phyloP scores from a whole-genome alignment of 2,888 invertebrate genomes.

The Lycaena phlaeas region DNA sequence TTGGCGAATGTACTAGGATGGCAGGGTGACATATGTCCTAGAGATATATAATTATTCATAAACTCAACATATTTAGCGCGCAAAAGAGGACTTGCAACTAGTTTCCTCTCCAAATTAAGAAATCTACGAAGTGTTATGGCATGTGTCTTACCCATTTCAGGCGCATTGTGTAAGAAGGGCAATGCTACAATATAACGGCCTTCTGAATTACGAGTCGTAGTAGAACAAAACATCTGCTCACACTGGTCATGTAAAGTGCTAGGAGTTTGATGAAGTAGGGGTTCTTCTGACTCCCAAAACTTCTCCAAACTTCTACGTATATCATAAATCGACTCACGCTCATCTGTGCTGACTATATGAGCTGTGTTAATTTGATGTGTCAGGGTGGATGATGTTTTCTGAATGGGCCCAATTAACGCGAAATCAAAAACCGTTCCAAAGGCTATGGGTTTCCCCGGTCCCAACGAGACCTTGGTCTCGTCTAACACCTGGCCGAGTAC shows the following conservation, averaged over 20 bases:
- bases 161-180: not conserved
- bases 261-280: too few species aligned
- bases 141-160: not conserved
- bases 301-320: too few species aligned
- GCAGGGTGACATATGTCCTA: not conserved
- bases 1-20: not conserved
- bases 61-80: not conserved
- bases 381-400: not conserved
- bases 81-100: not conserved
- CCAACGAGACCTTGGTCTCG: not conserved
- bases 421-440: not conserved
- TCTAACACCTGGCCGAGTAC: not conserved
- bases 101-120: not conserved
- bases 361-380: not conserved
- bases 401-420: not conserved
- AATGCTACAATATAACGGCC: not conserved
- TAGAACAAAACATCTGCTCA: not conserved
- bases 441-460: not conserved
- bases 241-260: not conserved
- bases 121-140: not conserved
- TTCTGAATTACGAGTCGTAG: not conserved
- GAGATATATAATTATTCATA: not conserved
- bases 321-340: too few species aligned
- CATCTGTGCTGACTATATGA: too few species aligned
- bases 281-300: too few species aligned